Conservation (phyloP, 2,797 vertebrate species). For the Hemibagrus guttatus region DNA sequence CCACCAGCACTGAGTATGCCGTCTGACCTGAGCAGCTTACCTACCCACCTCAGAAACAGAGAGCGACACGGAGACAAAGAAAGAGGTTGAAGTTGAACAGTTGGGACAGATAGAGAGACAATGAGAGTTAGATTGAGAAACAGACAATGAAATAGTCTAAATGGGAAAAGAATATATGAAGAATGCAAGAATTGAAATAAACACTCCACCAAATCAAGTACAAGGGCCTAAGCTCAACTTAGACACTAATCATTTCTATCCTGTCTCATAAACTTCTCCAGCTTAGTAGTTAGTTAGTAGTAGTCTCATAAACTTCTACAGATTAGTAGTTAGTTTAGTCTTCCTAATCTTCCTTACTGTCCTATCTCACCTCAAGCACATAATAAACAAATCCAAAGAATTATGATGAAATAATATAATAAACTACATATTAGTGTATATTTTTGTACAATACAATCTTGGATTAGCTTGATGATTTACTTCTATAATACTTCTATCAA, state of each 20-base stretch:
- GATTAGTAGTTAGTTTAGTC: background rate
- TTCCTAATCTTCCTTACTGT: background rate
- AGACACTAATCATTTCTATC: background rate
- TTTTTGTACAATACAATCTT: background rate
- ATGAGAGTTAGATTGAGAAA: background rate
- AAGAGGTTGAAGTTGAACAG: background rate
- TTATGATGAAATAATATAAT: background rate
- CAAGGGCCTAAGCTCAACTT: background rate
- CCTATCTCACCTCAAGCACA: background rate
- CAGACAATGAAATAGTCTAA: background rate
- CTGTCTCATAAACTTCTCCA: background rate
- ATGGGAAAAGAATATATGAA: constrained; percentile 13
- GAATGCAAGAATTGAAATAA: background rate
- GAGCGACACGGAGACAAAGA: constrained; percentile 29
- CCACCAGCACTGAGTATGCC: constrained; percentile 74
- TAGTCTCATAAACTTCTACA: background rate
- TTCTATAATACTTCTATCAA: background rate
- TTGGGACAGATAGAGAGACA: background rate
- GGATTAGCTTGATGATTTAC: background rate
- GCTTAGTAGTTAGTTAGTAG: constrained; percentile 20
- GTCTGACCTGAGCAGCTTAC: constrained; percentile 76
- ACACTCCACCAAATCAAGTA: background rate
- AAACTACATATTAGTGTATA: background rate
- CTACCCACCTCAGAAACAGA: constrained; percentile 51
- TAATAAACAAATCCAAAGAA: background rate